Evolutionary conservation across 35 echinoderm and acorn worm genomes (phyloP).

Genomic region (Hemicentrotus pulcherrimus): DNA sequence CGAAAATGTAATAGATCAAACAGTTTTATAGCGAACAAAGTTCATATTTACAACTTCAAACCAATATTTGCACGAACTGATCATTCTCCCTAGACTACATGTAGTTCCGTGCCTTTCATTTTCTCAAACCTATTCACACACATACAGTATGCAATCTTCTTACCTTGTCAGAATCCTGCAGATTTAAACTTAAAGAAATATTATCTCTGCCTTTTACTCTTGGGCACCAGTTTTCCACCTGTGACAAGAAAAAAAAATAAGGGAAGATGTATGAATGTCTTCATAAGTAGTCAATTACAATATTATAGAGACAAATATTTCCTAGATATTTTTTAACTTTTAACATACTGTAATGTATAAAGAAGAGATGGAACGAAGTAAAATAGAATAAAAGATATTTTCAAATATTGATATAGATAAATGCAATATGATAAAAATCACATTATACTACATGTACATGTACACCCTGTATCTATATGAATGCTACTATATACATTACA

Average conservation of each 20-base stretch:
- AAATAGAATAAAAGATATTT: too few relatives aligned
- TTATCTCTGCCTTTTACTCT: slow-evolving; percentile 70
- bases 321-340: too few relatives aligned
- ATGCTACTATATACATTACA: too few relatives aligned
- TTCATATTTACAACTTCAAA: neutral
- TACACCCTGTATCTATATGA: too few relatives aligned
- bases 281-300: too few relatives aligned
- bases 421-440: too few relatives aligned
- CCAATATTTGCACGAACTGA: neutral
- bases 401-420: too few relatives aligned
- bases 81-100: neutral
- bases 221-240: slow-evolving; percentile 96
- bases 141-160: neutral
- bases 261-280: neutral
- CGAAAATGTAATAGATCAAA: neutral
- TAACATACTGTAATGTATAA: too few relatives aligned
- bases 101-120: neutral
- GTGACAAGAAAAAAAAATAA: neutral
- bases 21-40: neutral
- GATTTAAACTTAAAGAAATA: neutral
- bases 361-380: too few relatives aligned
- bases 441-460: too few relatives aligned
- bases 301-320: too few relatives aligned
- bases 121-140: neutral
- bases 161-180: neutral